Evolutionary conservation across 2,797 vertebrate genomes (phyloP).

Genomic region (Alauda arvensis): DNA sequence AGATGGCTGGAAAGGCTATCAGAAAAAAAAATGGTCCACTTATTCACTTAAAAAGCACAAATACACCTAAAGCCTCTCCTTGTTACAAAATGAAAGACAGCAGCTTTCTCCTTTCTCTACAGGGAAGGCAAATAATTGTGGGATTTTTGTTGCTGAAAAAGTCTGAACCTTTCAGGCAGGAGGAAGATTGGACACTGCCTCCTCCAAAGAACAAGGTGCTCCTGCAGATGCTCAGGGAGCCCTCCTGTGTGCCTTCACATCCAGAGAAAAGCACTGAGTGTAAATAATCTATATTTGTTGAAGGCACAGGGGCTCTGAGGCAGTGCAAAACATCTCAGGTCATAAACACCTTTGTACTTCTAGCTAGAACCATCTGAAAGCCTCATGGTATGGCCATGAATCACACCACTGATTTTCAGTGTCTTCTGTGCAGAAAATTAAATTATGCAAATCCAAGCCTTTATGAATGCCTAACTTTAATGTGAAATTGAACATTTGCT

Average conservation of each 20-base stretch:
- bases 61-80: background rate
- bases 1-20: background rate
- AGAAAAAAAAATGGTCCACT: background rate
- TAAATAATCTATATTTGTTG: conserved; percentile 28
- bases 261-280: background rate
- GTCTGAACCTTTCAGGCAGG: background rate
- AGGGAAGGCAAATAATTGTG: background rate
- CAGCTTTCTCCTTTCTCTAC: background rate
- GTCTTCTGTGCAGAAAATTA: conserved; percentile 85
- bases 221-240: background rate
- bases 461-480: conserved; percentile 69
- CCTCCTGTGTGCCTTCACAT: background rate
- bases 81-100: background rate
- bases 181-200: background rate
- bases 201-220: background rate
- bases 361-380: conserved; percentile 53
- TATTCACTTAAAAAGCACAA: background rate
- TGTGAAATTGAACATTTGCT: conserved; percentile 69
- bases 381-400: conserved; percentile 80
- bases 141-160: background rate
- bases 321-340: conserved; percentile 47
- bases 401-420: conserved; percentile 88
- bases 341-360: conserved; percentile 45
- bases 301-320: conserved; percentile 17
- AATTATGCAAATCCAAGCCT: conserved; percentile 84